A percentile compares a stretch with the other conserved stretches of the same genome.
Evolutionary conservation across 2,797 vertebrate genomes (phyloP).

Genomic region (Phoxinus dragarum): DNA sequence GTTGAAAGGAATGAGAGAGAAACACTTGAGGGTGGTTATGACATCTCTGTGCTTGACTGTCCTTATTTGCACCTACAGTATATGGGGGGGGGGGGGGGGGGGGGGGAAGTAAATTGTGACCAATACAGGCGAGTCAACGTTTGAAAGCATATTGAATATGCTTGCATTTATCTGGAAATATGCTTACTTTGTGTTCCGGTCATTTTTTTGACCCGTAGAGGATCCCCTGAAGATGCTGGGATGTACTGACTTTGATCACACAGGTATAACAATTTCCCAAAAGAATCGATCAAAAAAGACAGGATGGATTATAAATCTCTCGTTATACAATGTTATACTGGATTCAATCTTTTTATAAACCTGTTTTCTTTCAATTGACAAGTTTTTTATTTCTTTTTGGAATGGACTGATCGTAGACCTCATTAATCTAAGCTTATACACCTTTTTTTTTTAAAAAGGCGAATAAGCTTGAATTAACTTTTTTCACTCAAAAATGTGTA

Average conservation of each 20-base stretch:
- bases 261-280: no score
- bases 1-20: constrained; percentile 75
- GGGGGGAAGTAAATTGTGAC: not conserved
- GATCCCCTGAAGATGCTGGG: no score
- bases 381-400: not conserved
- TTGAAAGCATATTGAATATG: not conserved
- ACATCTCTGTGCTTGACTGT: constrained; percentile 53
- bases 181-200: not conserved
- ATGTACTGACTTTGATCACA: no score
- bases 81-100: no score
- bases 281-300: no score
- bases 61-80: constrained; percentile 17
- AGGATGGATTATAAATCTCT: not conserved
- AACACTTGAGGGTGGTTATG: constrained; percentile 74
- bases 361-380: not conserved
- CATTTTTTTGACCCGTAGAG: not conserved
- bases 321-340: not conserved
- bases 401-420: not conserved
- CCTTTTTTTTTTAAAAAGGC: no score
- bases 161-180: not conserved
- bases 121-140: not conserved
- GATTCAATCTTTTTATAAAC: not conserved
- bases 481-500: no score
- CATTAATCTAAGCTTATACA: no score
- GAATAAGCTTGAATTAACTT: no score